Base-by-base conservation (phyloP, 1,140 invertebrate species). In the Euura saliciscinereae region DNA sequence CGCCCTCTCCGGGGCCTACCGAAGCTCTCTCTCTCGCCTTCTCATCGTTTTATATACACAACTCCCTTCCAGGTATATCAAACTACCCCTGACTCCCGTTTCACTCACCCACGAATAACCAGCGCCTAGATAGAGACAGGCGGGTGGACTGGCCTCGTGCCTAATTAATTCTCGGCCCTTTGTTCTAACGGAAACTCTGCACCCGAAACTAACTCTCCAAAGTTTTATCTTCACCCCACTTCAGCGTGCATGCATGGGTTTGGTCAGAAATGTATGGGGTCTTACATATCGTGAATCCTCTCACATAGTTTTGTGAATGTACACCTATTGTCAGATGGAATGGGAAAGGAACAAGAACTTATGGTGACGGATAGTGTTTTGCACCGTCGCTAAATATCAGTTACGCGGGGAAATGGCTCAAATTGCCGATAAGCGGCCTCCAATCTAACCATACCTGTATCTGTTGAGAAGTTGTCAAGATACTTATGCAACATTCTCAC, bases 111-210 rank as follows among this genome's bases (percentile, higher is more conserved):
- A 8, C 51, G 8, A 6, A 59, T 11, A 59, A 8, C 51, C 8
- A 8, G 13, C 8, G 13, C 8, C 10, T 59, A 6, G 51, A 59
- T n/a, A n/a, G 8, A n/a, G 51, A 28, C 28, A 28, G 51, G 13
- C 8, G 51, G 3, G 3, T 5, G 0, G 51, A n/a, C 51, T n/a
- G 8, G 7, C 46, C 46, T 59, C 13, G 8, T 59, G 51, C 51
- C 84, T 87, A 87, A 87, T 87, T 87, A 87, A 87, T 87, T 86
- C 82, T 80, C 80, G 78, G 79, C 74, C 79, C 79, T 84, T 86
- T 87, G 84, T 87, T 86, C 80, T 82, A 84, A 80, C 81, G 78
- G 78, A 83, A 82, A 74, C 67, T 44, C 45, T 65, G 67, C 68
- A 70, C 69, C 11, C 66, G 45, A 69, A 51, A 74, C 5, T 67